These are phyloP conservation scores for Drosophila varians DNA, from an alignment of 1,140 invertebrate species.

Conservation along the genomic window DNA sequence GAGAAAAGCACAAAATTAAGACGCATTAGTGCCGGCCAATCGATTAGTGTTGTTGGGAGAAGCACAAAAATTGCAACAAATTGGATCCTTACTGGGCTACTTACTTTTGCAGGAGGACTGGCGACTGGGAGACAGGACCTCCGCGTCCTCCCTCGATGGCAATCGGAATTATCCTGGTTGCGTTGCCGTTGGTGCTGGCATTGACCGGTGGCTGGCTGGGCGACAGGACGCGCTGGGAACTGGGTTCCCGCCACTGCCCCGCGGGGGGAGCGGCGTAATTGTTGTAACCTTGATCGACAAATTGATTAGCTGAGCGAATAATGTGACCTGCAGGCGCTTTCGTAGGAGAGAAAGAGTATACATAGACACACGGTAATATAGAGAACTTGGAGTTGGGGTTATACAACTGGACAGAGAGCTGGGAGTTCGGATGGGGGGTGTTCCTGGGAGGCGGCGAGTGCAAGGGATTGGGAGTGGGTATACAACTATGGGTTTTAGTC, in stretches of 20 bases:
- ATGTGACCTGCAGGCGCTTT: constrained; percentile 80
- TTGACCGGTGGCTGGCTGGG: constrained; percentile 50
- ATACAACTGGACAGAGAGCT: constrained; percentile 43
- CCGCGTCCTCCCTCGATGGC: constrained; percentile 69
- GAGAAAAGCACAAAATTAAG: constrained; percentile 70
- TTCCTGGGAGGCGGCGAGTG: constrained; percentile 39
- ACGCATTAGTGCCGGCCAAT: constrained; percentile 65
- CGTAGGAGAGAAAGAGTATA: constrained; percentile 77
- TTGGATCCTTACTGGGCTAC: constrained; percentile 21
- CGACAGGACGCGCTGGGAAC: constrained; percentile 52
- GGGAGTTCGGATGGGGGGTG: constrained; percentile 16
- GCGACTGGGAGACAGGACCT: constrained; percentile 74
- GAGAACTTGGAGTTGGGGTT: constrained; percentile 59
- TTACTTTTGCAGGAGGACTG: constrained; percentile 82
- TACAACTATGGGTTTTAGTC: constrained; percentile 53
- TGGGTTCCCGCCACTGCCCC: constrained; percentile 22
- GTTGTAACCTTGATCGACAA: constrained; percentile 83
- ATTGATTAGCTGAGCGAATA: constrained; percentile 83
- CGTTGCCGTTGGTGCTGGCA: constrained; percentile 56
- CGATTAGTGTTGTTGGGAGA: constrained; percentile 47
- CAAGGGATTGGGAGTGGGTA: constrained; percentile 27
- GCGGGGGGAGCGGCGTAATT: constrained; percentile 54
- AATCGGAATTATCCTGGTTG: constrained; percentile 76
- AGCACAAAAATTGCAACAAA: constrained; percentile 52
- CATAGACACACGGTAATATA: constrained; percentile 69